A percentile compares a stretch with the other conserved stretches of the same genome.
Evolutionary conservation across 2,797 vertebrate species (phyloP).

Genomic region (Sebastes oblongus): DNA sequence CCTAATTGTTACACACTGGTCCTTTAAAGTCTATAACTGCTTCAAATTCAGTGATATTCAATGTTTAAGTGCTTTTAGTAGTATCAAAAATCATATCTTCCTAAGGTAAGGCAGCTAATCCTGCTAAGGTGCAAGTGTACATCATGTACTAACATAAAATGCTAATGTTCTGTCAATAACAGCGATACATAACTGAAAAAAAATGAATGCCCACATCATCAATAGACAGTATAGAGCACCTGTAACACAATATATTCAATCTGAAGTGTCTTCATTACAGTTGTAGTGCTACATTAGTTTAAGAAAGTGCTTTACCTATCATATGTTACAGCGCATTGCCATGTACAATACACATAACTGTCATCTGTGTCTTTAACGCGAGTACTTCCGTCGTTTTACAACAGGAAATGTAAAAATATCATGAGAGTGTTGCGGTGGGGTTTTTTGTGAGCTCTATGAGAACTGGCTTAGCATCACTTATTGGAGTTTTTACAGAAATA

Average conservation of each 20-base stretch:
- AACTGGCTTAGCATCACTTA: not conserved
- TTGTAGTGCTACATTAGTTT: conserved; percentile 1
- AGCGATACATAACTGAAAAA: not conserved
- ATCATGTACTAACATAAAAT: conserved; percentile 46
- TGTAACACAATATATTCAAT: not conserved
- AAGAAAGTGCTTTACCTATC: not conserved
- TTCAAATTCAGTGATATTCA: not conserved
- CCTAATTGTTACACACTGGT: no score
- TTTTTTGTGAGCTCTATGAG: not conserved
- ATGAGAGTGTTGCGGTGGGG: not conserved
- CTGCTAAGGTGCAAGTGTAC: conserved; percentile 46
- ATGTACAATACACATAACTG: not conserved
- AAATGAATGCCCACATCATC: not conserved
- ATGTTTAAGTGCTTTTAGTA: conserved; percentile 27
- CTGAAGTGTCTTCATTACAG: not conserved
- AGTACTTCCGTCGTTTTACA: not conserved
- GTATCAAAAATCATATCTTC: not conserved
- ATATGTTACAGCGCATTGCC: not conserved
- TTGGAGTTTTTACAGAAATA: not conserved
- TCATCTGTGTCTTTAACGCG: not conserved
- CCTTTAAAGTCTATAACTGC: not conserved
- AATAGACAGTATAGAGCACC: not conserved
- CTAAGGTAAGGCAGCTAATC: not conserved
- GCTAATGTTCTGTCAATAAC: conserved; percentile 20
- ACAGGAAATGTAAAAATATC: conserved; percentile 15